Conservation (phyloP, 2,888 invertebrate species). For the Lasioglossum vierecki region DNA sequence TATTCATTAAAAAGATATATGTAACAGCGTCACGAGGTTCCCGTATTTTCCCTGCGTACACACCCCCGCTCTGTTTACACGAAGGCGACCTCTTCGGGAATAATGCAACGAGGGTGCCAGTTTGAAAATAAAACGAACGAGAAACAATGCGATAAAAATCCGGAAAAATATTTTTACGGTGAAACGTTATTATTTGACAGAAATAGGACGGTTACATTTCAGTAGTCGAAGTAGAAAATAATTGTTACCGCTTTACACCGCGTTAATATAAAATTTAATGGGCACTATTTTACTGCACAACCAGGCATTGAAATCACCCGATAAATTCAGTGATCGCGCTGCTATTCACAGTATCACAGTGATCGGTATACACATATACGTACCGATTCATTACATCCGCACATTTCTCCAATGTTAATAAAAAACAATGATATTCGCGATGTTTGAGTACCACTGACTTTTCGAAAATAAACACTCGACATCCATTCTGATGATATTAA, state of each 20-base stretch:
- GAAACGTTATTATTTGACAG: too few species aligned
- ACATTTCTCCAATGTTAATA: background rate
- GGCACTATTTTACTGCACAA: slow-evolving; percentile 59
- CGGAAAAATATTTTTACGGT: background rate
- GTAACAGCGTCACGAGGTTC: background rate
- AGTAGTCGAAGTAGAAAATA: background rate
- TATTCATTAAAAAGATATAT: background rate
- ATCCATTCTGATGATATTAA: slow-evolving; percentile 9
- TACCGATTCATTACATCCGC: background rate
- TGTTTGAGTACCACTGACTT: background rate
- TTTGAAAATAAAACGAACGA: background rate
- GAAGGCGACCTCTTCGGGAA: slow-evolving; percentile 19
- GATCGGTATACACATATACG: slow-evolving; percentile 18
- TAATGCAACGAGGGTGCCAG: slow-evolving; percentile 30
- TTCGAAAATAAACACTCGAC: background rate
- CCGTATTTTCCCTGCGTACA: slow-evolving; percentile 27
- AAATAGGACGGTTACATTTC: background rate
- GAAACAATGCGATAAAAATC: background rate
- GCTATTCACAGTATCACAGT: slow-evolving; percentile 42
- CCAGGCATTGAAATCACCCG: slow-evolving; percentile 76
- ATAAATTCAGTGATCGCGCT: slow-evolving; percentile 66
- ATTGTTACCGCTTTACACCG: background rate
- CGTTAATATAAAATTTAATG: background rate
- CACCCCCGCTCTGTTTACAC: background rate
- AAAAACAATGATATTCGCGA: background rate